Base-by-base conservation (phyloP, 2,888 invertebrate genomes). In the Nomada ferruginata region DNA sequence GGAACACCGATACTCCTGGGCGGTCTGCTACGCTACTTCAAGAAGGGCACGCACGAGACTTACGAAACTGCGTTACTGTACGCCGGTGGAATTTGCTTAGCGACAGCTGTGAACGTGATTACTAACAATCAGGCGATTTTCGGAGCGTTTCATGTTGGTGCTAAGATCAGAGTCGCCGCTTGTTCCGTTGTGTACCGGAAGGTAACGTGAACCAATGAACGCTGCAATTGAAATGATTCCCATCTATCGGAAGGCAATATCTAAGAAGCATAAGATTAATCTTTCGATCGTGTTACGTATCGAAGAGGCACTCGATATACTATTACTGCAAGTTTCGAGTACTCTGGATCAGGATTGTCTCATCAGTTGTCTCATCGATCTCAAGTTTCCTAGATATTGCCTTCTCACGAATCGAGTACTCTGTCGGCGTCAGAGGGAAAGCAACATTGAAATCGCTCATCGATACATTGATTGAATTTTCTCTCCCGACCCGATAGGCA, bases 171-270 rank as follows among this genome's bases (percentile, higher is more conserved):
- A 86, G 96, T 97, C 1, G 97, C 98, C 0, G 96, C 97, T 70
- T 97, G 97, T 91, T 97, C 97, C 2, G 94, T 98, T 18, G 95
- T 98, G 76, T 98, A 97, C 91, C 96, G 97, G 94, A 98, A 98
- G 96, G 97, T 97, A 93, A 91, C 71, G 18, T 11, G 23, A 1
- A n/a, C 2, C 20, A 23, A 15, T 7, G 13, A 29, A 20, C 1
- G n/a, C 2, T 60, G 11, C 26, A 57, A 15, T 57, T 57, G 11
- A 53, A 23, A 15, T 57, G 57, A 15, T 57, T 7, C 26, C 9
- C n/a, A 36, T 36, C 9, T 36, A 36, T 36, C 36, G 36, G 9
- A 36, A 36, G 7, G 36, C 36, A 36, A 36, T 36, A 36, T 36
- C 36, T 36, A 47, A 47, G 15, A 47, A 15, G 47, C 36, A 36